Conservation (phyloP, 2,797 vertebrate genomes). For the Sardinella longiceps region DNA sequence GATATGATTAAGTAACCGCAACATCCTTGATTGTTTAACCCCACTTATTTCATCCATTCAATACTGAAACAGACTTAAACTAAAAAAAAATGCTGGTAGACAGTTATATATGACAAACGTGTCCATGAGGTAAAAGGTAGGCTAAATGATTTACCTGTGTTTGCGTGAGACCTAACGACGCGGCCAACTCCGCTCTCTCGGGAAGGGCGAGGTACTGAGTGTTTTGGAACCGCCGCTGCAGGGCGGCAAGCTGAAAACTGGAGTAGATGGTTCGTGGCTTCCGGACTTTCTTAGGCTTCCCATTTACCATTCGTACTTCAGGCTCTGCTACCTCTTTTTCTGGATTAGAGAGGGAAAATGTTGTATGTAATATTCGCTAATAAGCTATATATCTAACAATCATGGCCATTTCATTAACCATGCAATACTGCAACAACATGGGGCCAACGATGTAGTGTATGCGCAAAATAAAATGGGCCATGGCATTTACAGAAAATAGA, state of each 20-base stretch:
- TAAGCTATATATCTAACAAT: neutral
- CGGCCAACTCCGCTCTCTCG: slow-evolving; percentile 95
- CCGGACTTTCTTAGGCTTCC: slow-evolving; percentile 98
- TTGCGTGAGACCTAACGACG: slow-evolving; percentile 94
- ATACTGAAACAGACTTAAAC: no score
- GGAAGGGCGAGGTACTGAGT: slow-evolving; percentile 98
- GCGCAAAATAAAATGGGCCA: neutral
- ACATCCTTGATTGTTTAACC: neutral
- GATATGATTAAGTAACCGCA: neutral
- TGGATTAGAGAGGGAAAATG: slow-evolving; percentile 62
- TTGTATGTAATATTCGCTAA: neutral
- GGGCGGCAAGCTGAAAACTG: slow-evolving; percentile 96
- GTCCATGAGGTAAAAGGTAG: neutral
- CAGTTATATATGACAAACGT: neutral
- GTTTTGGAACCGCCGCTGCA: slow-evolving; percentile 97
- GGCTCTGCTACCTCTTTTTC: slow-evolving; percentile 94
- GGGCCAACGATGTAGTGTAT: neutral
- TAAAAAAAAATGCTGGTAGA: neutral
- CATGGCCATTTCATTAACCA: neutral
- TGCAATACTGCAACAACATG: neutral
- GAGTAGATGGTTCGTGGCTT: slow-evolving; percentile 98
- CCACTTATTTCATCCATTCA: neutral
- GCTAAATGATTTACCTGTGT: slow-evolving; percentile 83
- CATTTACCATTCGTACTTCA: slow-evolving; percentile 97
- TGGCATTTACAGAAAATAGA: neutral